Base-by-base conservation (phyloP, 2,113 vertebrate species). In the Crypturellus undulatus region DNA sequence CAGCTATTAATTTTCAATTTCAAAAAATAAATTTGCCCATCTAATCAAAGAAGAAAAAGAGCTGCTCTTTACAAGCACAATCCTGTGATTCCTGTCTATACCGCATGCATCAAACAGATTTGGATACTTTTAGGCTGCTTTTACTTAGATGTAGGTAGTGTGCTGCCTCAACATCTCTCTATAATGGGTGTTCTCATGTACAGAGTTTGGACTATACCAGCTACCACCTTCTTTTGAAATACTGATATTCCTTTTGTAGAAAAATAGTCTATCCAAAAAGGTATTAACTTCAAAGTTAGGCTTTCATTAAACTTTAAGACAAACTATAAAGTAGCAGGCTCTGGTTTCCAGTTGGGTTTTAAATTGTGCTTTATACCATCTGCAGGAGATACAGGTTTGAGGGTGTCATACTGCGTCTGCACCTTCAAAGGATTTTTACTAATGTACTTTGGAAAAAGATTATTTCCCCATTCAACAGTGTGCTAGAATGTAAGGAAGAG, bases 361-460 rank as follows among this genome's bases (percentile, higher is more conserved):
- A 84, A 84, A 65, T 17, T 82, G 10, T 32, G 76, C 34, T 5
- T 45, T 90, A 30, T 30, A 70, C 73, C 45, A 67, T 78, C 45
- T 75, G 36, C 1, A 7, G 52, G 67, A 85, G 30, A 79, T 30
- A 36, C 14, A 79, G 43, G 11, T 75, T 89, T 80, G 58, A 77
- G 38, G 20, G n/a, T 86, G 69, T 34, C 36, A 56, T 71, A n/a
- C 15, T 71, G 45, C 30, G 71, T 70, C 64, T 32, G 34, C 40
- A 67, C 79, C 22, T 89, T 87, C 81, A 96, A 92, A 96, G 93
- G 54, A 25, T 56, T 62, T 58, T 58, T 91, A 47, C 24, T 94
- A 54, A 69, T 32, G 38, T 76, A 45, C 21, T 92, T 93, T 36
- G 36, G 59, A 69, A 78, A 84, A 84, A 87, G n/a, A 96, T 71